Conservation (phyloP, 2,113 vertebrate species). For the Datnioides undecimradiatus region DNA sequence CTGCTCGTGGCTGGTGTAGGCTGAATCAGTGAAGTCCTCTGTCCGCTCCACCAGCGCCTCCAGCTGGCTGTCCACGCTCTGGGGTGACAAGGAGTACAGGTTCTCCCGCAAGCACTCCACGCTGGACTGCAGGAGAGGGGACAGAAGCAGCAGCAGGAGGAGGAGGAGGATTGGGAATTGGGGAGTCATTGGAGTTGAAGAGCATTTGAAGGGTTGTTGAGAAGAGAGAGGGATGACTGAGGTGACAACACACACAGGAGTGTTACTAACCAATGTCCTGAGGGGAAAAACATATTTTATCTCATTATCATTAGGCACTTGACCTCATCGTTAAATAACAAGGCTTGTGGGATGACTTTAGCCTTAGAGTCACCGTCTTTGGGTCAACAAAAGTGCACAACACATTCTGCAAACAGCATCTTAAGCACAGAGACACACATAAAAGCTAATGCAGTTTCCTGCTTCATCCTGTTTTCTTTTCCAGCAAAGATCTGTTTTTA, state of each 20-base stretch:
- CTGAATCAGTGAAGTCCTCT: conserved; percentile 97
- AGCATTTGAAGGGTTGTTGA: conserved; percentile 6
- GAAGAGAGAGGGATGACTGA: background rate
- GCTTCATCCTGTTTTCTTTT: background rate
- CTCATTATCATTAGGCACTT: conserved; percentile 6
- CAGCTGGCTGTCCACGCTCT: conserved; percentile 88
- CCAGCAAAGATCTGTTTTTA: conserved; percentile 12
- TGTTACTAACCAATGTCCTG: background rate
- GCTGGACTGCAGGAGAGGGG: conserved; percentile 82
- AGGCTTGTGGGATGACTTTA: background rate
- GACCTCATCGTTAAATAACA: conserved; percentile 22
- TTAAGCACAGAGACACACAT: conserved; percentile 15
- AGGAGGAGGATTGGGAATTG: background rate
- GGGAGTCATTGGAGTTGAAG: background rate
- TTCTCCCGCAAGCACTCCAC: conserved; percentile 93
- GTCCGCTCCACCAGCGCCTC: conserved; percentile 92
- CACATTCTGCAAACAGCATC: conserved; percentile 23
- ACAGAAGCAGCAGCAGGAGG: too few species aligned
- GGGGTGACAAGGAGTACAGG: conserved; percentile 88
- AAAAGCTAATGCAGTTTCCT: conserved; percentile 30
- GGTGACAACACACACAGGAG: background rate
- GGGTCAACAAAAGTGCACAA: background rate
- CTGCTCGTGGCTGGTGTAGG: conserved; percentile 97
- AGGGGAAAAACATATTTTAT: background rate
- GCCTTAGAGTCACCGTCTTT: background rate